Base-by-base conservation (phyloP, 2,797 vertebrate genomes). In the Paratrypauchen microcephalus region DNA sequence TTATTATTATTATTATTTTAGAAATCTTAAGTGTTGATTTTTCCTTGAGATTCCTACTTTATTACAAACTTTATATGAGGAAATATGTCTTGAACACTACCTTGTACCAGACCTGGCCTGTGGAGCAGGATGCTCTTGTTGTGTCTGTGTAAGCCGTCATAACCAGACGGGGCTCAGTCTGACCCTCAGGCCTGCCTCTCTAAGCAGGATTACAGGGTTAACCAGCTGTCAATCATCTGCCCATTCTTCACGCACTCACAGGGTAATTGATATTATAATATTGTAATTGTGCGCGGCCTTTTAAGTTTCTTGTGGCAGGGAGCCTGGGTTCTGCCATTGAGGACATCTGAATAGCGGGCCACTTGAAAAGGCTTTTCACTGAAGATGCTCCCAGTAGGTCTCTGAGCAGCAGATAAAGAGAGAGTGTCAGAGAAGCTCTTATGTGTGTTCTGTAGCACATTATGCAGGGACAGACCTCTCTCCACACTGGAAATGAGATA, bases 331-430 rank as follows among this genome's bases (percentile, higher is more conserved):
- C 79, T 69, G 65, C 28, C 68, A 76, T 71, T 76, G 13, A n/a
- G 56, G 77, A 68, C 75, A 56, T 74, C 73, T 82, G 75, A 77
- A 71, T 64, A 66, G 72, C 56, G 47, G 15, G 48, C 65, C 69
- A 65, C 76, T 80, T 80, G 39, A 86, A 83, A 86, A 78, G 68
- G 65, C 60, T 77, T 82, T 84, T 80, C 66, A 65, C 69, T n/a
- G 67, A 65, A 76, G 73, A 80, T 65, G 59, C 59, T 80, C 74
- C 70, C 82, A 7, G 24, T 57, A 71, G 83, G 24, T 23, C 59
- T 32, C 30, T 59, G 16, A 72, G 68, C 76, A 68, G 77, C 26
- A 28, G 54, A 21, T 58, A 73, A 71, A 67, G 36, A 72, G 48
- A 64, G 66, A 78, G 66, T 64, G 50, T 64, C 68, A 65, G 47